Base-by-base conservation (phyloP, 2,888 invertebrate species). In the Zygogramma bicolorata region DNA sequence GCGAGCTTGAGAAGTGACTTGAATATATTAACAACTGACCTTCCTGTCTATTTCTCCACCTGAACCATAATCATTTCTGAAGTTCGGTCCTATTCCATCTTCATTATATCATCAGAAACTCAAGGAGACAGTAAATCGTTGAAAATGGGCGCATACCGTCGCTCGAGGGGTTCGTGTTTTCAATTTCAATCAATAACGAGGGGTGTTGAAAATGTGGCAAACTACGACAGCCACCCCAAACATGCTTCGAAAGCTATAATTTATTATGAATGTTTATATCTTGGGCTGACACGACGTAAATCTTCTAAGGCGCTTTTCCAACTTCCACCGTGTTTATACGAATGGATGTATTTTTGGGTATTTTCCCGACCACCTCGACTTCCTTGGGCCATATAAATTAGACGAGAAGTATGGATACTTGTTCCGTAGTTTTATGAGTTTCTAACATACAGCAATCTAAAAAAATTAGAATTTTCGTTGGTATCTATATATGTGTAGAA, bases 211-310 rank as follows among this genome's bases (percentile, higher is more conserved):
- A 72, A 60, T 65, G 59, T 72, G 62, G 67, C 62, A 63, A 70
- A 65, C 61, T 38, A 73, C 65, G 72, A 70, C 75, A 68, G 65
- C 66, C 42, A 70, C 67, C 66, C 65, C 80, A 79, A 81, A 73
- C 80, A 80, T 77, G 76, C 79, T 80, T 79, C 77, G 79, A 78
- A 79, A 79, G 73, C 77, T 67, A 78, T 81, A 79, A 82, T 82
- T 81, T 81, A 81, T 46, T 82, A 75, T 77, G 78, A 78, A 81
- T 81, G 81, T 81, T 82, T 82, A 79, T 80, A 80, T 79, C 76
- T 79, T 72, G 75, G 75, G 78, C 75, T 77, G 80, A 79, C 79
- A 76, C 42, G 73, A 77, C 80, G 81, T 82, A 82, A 81, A 82
- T 82, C 82, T 81, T 75, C 68, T 68, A 78, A 81, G 76, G 77